Evolutionary conservation across 2,888 invertebrate species (phyloP).

Genomic region (Stenodera caucasica): DNA sequence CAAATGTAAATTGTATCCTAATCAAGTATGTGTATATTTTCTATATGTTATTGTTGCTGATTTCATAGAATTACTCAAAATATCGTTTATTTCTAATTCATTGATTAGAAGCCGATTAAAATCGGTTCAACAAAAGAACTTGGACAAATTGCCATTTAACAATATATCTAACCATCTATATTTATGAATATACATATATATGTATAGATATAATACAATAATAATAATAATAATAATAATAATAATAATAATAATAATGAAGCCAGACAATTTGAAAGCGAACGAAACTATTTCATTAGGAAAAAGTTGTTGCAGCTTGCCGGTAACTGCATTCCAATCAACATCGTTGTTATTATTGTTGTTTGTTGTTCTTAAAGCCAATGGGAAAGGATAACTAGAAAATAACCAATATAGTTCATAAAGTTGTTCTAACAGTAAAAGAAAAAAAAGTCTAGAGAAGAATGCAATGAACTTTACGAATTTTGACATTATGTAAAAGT

Average conservation of each 20-base stretch:
- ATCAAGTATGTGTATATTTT: neutral
- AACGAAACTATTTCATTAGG: slow-evolving; percentile 15
- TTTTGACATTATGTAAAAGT: slow-evolving; percentile 1
- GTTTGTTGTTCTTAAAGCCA: neutral
- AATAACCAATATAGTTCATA: slow-evolving; percentile 6
- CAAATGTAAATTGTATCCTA: neutral
- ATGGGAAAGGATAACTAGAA: slow-evolving; percentile 6
- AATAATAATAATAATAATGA: neutral
- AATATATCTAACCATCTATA: slow-evolving; percentile 5
- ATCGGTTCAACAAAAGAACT: neutral
- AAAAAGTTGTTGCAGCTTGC: slow-evolving; percentile 15
- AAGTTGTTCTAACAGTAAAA: slow-evolving; percentile 14
- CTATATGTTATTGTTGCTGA: too few species aligned
- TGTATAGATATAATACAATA: neutral
- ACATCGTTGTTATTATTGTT: slow-evolving; percentile 6
- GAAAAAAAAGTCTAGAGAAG: neutral
- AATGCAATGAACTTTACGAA: neutral
- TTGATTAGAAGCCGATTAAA: too few species aligned
- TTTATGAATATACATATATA: slow-evolving; percentile 2
- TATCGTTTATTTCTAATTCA: too few species aligned
- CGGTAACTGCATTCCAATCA: slow-evolving; percentile 21
- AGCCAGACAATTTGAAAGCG: slow-evolving; percentile 12
- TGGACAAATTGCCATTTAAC: slow-evolving; percentile 1
- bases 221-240: slow-evolving; percentile 1
- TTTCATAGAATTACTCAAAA: too few species aligned